Conservation (phyloP, 2,113 vertebrate genomes). For the Mustela nigripes region DNA sequence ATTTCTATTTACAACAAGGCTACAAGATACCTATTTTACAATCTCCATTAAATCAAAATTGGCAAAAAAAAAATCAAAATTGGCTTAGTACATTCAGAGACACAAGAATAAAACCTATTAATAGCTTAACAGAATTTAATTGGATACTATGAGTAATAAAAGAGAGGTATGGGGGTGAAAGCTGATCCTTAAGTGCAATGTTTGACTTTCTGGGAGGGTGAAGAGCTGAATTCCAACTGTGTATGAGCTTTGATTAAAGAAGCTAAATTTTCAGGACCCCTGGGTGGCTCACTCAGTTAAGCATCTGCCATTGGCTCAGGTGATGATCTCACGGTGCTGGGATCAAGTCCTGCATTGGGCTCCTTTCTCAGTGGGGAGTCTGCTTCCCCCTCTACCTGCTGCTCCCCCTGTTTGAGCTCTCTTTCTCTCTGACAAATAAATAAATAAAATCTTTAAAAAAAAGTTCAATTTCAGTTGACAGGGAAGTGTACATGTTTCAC, state of each 20-base stretch:
- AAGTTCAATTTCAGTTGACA: neutral
- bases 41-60: slow-evolving; percentile 48
- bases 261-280: neutral
- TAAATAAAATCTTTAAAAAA: neutral
- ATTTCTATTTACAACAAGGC: neutral
- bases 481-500: neutral
- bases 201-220: neutral
- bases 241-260: neutral
- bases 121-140: slow-evolving; percentile 9
- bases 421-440: neutral
- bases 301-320: neutral
- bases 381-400: neutral
- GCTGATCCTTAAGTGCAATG: neutral
- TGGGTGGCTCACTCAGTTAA: neutral
- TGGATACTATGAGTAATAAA: neutral
- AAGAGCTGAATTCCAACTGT: neutral
- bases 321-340: neutral
- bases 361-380: neutral
- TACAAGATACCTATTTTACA: neutral
- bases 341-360: neutral
- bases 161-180: neutral
- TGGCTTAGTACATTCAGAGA: slow-evolving; percentile 32
- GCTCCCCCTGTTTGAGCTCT: neutral
- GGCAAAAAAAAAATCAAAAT: neutral
- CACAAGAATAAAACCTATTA: slow-evolving; percentile 55